Evolutionary conservation across 2,888 invertebrate species (phyloP), one percentile per base, ranked within the genome.

Genomic region (Miltochrista miniata): DNA sequence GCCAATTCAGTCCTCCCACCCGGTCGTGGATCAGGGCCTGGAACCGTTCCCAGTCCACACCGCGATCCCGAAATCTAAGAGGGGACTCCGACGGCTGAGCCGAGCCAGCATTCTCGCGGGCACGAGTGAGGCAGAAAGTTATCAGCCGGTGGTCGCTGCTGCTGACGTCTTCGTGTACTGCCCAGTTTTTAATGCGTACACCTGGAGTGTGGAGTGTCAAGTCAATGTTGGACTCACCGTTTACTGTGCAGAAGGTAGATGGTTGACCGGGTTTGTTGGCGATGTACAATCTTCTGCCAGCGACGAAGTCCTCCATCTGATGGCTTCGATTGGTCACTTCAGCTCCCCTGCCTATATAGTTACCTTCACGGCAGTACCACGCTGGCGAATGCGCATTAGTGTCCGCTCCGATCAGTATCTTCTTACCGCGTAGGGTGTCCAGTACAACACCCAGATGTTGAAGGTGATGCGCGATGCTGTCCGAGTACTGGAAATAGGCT

Each of bases 201-300:
- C n/a, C n/a, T n/a, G 53, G 0, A 11, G 2, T 0, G 55, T 24
- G 0, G 61, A 73, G 11, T 0, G 69, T 72, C 0, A 71, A 1
- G 51, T 72, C 73, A 0, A 74, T 52, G 29, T 72, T 72, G 0
- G 69, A 64, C 14, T 45, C 24, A 0, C 65, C 68, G 33, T 61
- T 61, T 0, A 54, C 12, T 0, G 53, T 45, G 2, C 33, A 3
- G 18, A 66, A 73, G 0, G 65, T 70, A 0, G 45, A 37, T 1
- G 48, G 48, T 12, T 37, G 35, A 0, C 12, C n/a, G n/a, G n/a
- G n/a, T n/a, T n/a, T n/a, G n/a, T n/a, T n/a, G n/a, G n/a, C n/a
- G n/a, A n/a, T n/a, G n/a, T n/a, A n/a, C n/a, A n/a, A n/a, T n/a
- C n/a, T n/a, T n/a, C n/a, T n/a, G n/a, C n/a, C n/a, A n/a, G n/a